Conservation (phyloP, 2,113 vertebrate genomes). For the Kryptolebias marmoratus region DNA sequence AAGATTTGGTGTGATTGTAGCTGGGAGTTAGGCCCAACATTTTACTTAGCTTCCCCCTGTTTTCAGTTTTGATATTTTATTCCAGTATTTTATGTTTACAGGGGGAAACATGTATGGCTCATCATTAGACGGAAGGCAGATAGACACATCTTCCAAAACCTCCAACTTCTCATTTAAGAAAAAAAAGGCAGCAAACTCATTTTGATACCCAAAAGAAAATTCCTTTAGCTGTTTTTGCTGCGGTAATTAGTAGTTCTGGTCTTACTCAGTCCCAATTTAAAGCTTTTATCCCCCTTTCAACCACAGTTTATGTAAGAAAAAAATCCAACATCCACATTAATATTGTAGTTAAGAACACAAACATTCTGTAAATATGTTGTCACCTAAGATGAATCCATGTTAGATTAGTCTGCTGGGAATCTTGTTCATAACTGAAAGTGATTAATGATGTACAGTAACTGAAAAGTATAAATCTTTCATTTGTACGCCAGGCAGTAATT, state of each 20-base stretch:
- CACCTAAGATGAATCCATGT: conserved; percentile 36
- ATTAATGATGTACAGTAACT: conserved; percentile 32
- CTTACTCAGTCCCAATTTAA: conserved; percentile 30
- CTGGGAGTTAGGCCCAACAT: no score
- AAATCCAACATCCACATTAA: conserved; percentile 5
- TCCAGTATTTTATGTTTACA: no score
- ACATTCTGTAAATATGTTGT: conserved; percentile 57
- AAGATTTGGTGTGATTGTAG: no score
- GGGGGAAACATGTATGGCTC: no score
- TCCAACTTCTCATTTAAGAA: not conserved
- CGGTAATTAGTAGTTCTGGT: conserved; percentile 17
- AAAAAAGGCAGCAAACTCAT: not conserved
- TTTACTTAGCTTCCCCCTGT: no score
- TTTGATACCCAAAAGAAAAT: conserved; percentile 6
- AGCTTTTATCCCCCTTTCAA: conserved; percentile 48
- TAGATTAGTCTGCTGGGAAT: conserved; percentile 37
- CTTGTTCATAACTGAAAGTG: conserved; percentile 33
- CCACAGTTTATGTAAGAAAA: conserved; percentile 30
- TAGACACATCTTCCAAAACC: not conserved
- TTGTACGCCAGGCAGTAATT: not conserved
- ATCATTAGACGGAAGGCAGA: no score
- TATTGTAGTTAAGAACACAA: conserved; percentile 40
- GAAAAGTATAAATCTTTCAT: conserved; percentile 22
- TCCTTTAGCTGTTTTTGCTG: conserved; percentile 28
- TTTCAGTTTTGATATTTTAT: no score